Evolutionary conservation across 1,140 invertebrate species (phyloP).

Genomic region (Panagrolaimus sp.): DNA sequence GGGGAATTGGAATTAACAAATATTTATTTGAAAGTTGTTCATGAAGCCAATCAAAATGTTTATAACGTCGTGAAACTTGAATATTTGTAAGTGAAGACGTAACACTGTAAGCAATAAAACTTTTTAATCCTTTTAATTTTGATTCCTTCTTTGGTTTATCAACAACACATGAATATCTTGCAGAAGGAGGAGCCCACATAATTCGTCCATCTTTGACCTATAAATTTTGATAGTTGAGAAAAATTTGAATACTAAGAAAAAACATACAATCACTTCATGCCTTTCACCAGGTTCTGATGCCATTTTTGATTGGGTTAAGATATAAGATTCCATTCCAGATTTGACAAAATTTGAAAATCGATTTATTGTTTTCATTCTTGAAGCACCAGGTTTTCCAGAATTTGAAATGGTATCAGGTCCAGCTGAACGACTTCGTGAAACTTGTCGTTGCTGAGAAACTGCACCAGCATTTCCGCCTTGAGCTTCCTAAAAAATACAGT

Average conservation of each 20-base stretch:
- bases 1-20: constrained; percentile 84
- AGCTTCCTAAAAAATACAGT: background rate
- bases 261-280: constrained; percentile 67
- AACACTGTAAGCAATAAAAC: constrained; percentile 89
- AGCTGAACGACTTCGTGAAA: constrained; percentile 39
- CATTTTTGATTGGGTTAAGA: constrained; percentile 73
- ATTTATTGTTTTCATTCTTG: constrained; percentile 51
- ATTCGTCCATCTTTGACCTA: constrained; percentile 68
- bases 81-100: constrained; percentile 87
- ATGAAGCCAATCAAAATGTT: constrained; percentile 98
- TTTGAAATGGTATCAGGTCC: constrained; percentile 40
- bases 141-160: constrained; percentile 92
- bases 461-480: constrained; percentile 4
- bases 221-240: constrained; percentile 20
- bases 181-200: constrained; percentile 70
- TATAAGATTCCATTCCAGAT: constrained; percentile 81
- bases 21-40: constrained; percentile 87
- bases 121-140: constrained; percentile 93
- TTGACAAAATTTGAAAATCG: constrained; percentile 83
- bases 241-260: background rate
- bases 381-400: constrained; percentile 24
- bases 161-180: constrained; percentile 75
- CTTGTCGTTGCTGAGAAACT: background rate
- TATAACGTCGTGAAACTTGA: constrained; percentile 89
- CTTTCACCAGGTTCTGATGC: constrained; percentile 72